Base-by-base conservation (phyloP, 2,797 vertebrate species). In the Ceryle rudis region DNA sequence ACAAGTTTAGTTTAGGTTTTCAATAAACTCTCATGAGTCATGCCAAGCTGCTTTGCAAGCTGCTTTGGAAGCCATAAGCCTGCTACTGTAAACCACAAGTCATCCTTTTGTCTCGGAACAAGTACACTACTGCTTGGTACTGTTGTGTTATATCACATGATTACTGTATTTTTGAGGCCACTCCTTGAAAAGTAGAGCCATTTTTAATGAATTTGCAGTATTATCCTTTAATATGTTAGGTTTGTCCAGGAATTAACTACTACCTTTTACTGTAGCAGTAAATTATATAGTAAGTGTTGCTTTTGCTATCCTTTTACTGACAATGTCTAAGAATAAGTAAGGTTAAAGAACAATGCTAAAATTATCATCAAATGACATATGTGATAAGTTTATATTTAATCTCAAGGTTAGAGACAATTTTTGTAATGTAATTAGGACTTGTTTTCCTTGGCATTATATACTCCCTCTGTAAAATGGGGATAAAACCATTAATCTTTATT, bases 241-340 rank as follows among this genome's bases (percentile, higher is more conserved):
- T 44, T 93, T 85, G 79, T 85, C 41, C 72, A 85, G 58, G 72
- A 93, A 87, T 94, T 78, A 62, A 15, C 65, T 73, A 46, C 16
- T 57, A 44, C 5, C 4, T 62, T 90, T 95, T 87, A 80, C 31
- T 85, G 37, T 61, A 92, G 31, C 23, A 66, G 71, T 69, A 61
- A 74, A 86, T 94, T 46, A 55, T 66, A 46, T 11, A 60, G 42
- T 57, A 70, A 91, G 83, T 67, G 9, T 66, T 33, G 23, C 13
- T 21, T 60, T 92, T 85, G 75, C 33, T 54, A 23, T 65, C 46
- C 73, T 92, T 86, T 71, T 77, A 60, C 35, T 71, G 49, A 61
- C 12, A 51, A 17, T 26, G 19, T 79, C 55, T 61, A 55, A 86
- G 62, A 92, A 65, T 35, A 71, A 83, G 7, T 19, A 86, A 94